phyloP scores from a whole-genome alignment of 2,113 vertebrate genomes.

The human region DNA sequence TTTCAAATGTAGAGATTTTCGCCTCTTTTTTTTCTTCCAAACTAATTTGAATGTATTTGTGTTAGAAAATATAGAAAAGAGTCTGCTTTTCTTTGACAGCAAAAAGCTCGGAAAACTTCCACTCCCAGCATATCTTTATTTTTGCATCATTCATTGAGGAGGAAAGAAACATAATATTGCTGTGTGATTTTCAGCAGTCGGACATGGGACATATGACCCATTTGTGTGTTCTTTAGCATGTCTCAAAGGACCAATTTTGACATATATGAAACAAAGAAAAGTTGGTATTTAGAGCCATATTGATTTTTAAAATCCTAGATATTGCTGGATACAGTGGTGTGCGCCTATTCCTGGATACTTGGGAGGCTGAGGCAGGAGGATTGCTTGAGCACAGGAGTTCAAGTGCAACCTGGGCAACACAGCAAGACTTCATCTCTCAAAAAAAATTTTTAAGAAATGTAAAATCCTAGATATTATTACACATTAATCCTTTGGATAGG shows the following conservation, averaged over 20 bases:
- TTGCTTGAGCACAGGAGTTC: neutral
- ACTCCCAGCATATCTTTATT: neutral
- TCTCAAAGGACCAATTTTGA: slow-evolving; percentile 22
- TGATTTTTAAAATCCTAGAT: slow-evolving; percentile 49
- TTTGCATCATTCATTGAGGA: slow-evolving; percentile 30
- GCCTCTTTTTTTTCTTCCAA: neutral
- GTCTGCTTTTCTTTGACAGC: slow-evolving; percentile 3
- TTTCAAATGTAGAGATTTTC: slow-evolving; percentile 18
- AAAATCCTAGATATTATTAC: neutral
- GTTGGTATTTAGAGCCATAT: neutral
- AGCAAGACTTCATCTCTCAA: neutral
- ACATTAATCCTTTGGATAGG: neutral
- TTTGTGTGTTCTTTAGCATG: slow-evolving; percentile 12
- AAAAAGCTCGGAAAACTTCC: slow-evolving; percentile 15
- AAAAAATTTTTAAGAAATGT: neutral
- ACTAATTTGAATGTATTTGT: slow-evolving; percentile 34
- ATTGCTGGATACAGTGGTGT: neutral
- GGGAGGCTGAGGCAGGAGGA: neutral
- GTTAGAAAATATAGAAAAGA: slow-evolving; percentile 30
- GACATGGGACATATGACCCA: neutral
- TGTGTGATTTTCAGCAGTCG: slow-evolving; percentile 35
- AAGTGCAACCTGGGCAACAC: neutral
- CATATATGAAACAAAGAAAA: slow-evolving; percentile 29
- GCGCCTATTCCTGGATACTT: neutral
- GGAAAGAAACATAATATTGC: neutral